Evolutionary conservation across 2,797 vertebrate genomes (phyloP), one percentile per base, ranked within the genome.

Genomic region (Coilia nasus): DNA sequence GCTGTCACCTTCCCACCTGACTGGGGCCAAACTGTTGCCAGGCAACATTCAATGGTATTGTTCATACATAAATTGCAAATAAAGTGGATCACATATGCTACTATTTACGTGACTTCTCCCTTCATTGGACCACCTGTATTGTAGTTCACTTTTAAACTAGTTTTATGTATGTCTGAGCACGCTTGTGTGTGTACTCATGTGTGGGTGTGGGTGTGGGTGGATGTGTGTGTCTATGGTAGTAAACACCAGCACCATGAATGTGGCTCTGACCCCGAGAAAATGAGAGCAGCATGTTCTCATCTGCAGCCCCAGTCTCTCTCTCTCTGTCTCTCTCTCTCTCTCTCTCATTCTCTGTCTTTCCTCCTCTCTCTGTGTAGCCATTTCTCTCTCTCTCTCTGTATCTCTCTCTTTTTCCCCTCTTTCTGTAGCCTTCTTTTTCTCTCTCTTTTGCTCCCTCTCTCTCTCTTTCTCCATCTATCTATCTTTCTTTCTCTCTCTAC

Each of bases 251-350:
- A 71, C 3, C 12, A 25, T 28, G 62, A 67, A 67, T 35, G 28
- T 28, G 31, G 28, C 14, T 31, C 15, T 11, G 31, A 71, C 64
- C 64, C 87, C 89, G 89, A 92, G 87, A 87, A 93, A 96, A 95
- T 92, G 93, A 94, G 94, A 95, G 92, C 93, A 94, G 83, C 15
- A 62, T 89, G 90, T 91, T 93, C 87, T 89, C 89, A 88, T 90
- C 93, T 92, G 94, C 92, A 91, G 91, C 82, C 87, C 90, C 90
- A 88, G 28, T 2, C 3, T 59, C 17, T 59, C 57, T 6, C 12
- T 67, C 62, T 67, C 62, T 28, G 23, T 67, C 62, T 28, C 62
- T 28, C 25, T 71, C 64, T 71, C 12, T 71, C 35, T 41, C 35
- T 41, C 35, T 41, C 35, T 41, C 35, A 2, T 5, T 41, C 35